Evolutionary conservation across 1,140 invertebrate species (phyloP).

Genomic region (Aphaenogaster ashmeadi): DNA sequence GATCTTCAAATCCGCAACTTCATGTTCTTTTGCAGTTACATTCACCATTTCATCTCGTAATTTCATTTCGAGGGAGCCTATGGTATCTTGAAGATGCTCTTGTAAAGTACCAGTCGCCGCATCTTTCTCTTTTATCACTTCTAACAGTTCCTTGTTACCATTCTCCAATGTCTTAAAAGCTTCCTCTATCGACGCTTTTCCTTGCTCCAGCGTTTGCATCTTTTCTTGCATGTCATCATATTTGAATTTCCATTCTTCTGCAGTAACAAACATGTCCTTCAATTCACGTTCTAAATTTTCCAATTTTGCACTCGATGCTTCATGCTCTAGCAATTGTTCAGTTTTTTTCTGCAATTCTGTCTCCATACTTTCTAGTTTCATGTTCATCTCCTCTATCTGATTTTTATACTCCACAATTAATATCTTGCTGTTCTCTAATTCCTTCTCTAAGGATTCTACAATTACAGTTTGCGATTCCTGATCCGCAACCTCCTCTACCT

Average conservation of each 20-base stretch:
- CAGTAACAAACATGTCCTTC: constrained; percentile 74
- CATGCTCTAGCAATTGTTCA: constrained; percentile 64
- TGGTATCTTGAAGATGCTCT: constrained; percentile 82
- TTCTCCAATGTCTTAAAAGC: constrained; percentile 66
- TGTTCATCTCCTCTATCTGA: constrained; percentile 82
- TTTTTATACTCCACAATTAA: constrained; percentile 85
- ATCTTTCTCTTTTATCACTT: constrained; percentile 75
- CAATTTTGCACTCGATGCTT: constrained; percentile 66
- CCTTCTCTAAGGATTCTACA: constrained; percentile 83
- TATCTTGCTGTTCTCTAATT: constrained; percentile 85
- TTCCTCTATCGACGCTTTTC: constrained; percentile 77
- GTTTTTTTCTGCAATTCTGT: constrained; percentile 77
- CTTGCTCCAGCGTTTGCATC: constrained; percentile 73
- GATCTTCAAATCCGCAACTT: constrained; percentile 72
- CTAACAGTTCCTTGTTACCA: constrained; percentile 68
- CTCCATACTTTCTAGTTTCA: constrained; percentile 78
- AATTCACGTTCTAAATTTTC: constrained; percentile 78
- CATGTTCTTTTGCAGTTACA: constrained; percentile 71
- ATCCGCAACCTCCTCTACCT: constrained; percentile 22
- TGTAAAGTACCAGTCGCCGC: constrained; percentile 74
- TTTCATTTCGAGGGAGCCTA: constrained; percentile 74
- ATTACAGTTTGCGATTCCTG: constrained; percentile 41
- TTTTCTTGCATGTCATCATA: constrained; percentile 81
- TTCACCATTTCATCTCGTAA: constrained; percentile 49
- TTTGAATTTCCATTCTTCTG: constrained; percentile 85